phyloP scores from a whole-genome alignment of 2,888 invertebrate species.

The Lacanobia oleracea region DNA sequence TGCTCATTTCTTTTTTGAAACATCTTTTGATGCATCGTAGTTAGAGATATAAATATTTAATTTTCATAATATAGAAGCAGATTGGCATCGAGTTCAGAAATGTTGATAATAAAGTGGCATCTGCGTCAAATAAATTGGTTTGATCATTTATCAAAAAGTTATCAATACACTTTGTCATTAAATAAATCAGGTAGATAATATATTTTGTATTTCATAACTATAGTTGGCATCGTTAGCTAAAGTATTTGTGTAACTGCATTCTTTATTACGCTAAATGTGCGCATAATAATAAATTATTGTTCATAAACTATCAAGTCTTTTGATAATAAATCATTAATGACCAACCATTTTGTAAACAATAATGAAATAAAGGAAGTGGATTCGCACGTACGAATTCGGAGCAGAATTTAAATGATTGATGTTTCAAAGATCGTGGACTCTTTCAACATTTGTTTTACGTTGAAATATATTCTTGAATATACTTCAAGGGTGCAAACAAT shows the following conservation, averaged over 20 bases:
- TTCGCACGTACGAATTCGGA: conserved; percentile 13
- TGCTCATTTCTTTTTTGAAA: conserved; percentile 23
- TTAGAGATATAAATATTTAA: conserved; percentile 50
- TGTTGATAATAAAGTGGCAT: conserved; percentile 45
- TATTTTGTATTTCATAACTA: conserved; percentile 37
- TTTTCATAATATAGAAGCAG: conserved; percentile 26
- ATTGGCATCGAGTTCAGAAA: conserved; percentile 29
- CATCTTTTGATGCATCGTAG: conserved; percentile 11
- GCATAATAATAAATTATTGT: conserved; percentile 45
- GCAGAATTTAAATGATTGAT: conserved; percentile 17
- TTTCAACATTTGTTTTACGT: neutral
- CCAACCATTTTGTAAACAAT: conserved; percentile 42
- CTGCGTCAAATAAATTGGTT: conserved; percentile 40
- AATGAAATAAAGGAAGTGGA: conserved; percentile 21
- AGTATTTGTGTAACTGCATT: conserved; percentile 49
- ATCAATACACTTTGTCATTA: conserved; percentile 30
- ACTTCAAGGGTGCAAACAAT: neutral
- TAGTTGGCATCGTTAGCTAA: conserved; percentile 28
- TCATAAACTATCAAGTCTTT: conserved; percentile 29
- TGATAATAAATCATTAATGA: conserved; percentile 22
- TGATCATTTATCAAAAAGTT: conserved; percentile 41
- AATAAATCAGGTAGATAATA: conserved; percentile 41
- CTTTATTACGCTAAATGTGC: conserved; percentile 24
- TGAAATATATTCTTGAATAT: neutral
- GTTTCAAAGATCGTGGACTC: neutral